Base-by-base conservation (phyloP, 2,797 vertebrate genomes). In the Tenualosa ilisha region DNA sequence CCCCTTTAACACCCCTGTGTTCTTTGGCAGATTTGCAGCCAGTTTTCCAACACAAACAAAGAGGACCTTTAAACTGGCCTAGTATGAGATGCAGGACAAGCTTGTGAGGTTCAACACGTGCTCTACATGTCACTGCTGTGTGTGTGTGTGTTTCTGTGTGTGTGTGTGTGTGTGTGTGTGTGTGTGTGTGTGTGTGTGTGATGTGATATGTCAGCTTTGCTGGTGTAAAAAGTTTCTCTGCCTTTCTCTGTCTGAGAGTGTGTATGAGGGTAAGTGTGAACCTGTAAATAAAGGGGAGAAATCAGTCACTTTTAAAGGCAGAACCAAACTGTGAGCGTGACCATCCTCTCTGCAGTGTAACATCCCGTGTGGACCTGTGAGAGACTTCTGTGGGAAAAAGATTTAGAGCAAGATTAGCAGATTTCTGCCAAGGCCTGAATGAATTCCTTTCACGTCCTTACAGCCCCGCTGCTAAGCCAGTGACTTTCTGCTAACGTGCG, bases 401-500 rank as follows among this genome's bases (percentile, higher is more conserved):
- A 53, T 15, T 3, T 53, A 53, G 11, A 53, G 51, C 13, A 53
- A 53, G 12, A 53, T 17, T 12, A 75, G 13, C 31, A 75, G 13
- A 40, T 31, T 17, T 75, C 68, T 31, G 4, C 31, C 15, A 75
- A 40, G 68, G 6, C 68, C 1, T 31, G 40, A 15, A 37, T 15
- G 17, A 43, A 40, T 75, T 75, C 15, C 31, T 40, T 20, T 15
- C 13, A 13, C 68, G 37, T 75, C 20, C n/a, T n/a, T 15, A 31
- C 31, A 75, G 31, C 31, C 68, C 68, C 68, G 15, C 68, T 5
- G 37, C 31, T 31, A 5, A 6, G 68, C 68, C 37, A 40, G 68
- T 17, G 68, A 75, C 68, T 75, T 17, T 17, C 68, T 40, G 68
- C 68, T 75, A 75, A 75, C 68, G 37, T 75, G 68, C 15, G 31